phyloP scores from a whole-genome alignment of 2,888 invertebrate genomes.

The Pristionchus exspectatus region DNA sequence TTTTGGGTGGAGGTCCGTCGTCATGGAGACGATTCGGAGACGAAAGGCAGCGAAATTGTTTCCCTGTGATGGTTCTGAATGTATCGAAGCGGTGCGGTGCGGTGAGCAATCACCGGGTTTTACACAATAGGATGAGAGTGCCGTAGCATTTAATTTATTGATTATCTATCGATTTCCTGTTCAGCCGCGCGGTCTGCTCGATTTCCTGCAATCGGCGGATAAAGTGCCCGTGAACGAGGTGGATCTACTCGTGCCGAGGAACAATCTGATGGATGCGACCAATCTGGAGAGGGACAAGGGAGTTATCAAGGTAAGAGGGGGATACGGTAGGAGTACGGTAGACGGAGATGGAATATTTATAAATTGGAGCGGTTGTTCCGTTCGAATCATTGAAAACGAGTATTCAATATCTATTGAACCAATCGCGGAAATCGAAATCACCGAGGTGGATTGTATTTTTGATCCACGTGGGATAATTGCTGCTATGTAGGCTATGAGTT shows the following conservation, averaged over 20 bases:
- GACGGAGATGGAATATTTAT: not conserved
- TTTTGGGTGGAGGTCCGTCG: too few species aligned
- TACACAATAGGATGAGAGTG: not conserved
- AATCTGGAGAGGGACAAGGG: slow-evolving; percentile 64
- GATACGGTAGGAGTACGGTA: not conserved
- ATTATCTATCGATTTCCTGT: slow-evolving; percentile 64
- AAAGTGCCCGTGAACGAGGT: slow-evolving; percentile 85
- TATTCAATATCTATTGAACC: not conserved
- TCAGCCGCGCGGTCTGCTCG: slow-evolving; percentile 93
- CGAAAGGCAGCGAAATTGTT: too few species aligned
- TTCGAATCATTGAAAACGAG: not conserved
- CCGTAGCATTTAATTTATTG: not conserved
- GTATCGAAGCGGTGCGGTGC: not conserved
- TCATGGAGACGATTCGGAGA: too few species aligned
- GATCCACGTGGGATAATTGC: not conserved
- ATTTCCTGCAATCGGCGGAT: slow-evolving; percentile 91
- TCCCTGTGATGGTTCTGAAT: not conserved
- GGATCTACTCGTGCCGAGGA: slow-evolving; percentile 84
- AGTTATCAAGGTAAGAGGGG: slow-evolving; percentile 42
- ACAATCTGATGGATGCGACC: slow-evolving; percentile 92
- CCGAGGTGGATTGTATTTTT: not conserved
- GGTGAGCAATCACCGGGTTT: not conserved
- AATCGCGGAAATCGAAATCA: not conserved
- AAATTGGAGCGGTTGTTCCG: too few species aligned
- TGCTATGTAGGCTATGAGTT: not conserved